phyloP scores from a whole-genome alignment of 2,113 vertebrate genomes.

The Thalassarche chlororhynchos region DNA sequence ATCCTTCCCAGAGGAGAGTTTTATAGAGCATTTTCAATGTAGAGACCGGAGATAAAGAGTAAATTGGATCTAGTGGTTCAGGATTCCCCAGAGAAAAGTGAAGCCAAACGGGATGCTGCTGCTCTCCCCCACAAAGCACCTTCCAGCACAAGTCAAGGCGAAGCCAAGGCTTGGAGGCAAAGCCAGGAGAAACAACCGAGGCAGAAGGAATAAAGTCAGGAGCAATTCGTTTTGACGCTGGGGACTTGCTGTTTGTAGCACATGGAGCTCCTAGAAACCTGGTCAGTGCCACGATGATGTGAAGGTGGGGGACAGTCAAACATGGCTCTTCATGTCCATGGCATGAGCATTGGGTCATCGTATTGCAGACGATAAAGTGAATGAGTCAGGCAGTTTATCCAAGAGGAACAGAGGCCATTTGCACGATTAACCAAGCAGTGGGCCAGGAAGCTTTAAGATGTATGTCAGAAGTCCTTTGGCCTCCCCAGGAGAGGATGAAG shows the following conservation, averaged over 20 bases:
- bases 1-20: neutral
- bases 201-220: neutral
- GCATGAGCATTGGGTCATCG: fast-evolving
- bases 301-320: neutral
- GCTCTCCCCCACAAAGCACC: neutral
- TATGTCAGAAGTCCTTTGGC: neutral
- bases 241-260: neutral
- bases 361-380: neutral
- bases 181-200: neutral
- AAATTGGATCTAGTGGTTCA: neutral
- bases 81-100: neutral
- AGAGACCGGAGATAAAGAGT: neutral
- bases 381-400: neutral
- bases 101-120: neutral
- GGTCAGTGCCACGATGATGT: neutral
- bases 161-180: neutral
- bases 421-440: neutral
- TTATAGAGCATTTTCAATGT: neutral
- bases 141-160: neutral
- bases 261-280: neutral
- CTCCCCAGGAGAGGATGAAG: neutral
- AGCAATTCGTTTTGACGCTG: neutral
- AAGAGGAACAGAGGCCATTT: neutral
- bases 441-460: neutral
- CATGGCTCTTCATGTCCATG: neutral